These are phyloP conservation scores for Theonella swinhoei DNA, from an alignment of 37 sponge, comb jelly and placozoan genomes.

Conservation along the genomic window DNA sequence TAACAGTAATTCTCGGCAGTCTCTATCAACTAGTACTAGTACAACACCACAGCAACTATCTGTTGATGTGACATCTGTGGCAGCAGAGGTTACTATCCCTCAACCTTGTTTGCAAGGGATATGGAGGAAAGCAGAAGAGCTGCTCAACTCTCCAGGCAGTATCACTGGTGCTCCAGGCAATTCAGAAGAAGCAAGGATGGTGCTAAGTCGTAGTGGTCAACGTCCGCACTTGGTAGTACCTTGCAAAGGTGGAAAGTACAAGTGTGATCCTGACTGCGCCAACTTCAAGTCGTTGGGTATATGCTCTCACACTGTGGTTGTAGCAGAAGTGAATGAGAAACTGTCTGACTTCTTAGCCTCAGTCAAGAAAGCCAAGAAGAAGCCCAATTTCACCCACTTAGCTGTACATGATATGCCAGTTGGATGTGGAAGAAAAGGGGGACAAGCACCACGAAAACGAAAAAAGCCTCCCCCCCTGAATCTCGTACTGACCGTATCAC, in stretches of 20 bases:
- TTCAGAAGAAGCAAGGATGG: conserved; percentile 7
- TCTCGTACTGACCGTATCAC: not conserved
- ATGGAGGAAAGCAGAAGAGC: conserved; percentile 28
- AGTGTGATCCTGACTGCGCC: conserved; percentile 40
- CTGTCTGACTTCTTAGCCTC: not conserved
- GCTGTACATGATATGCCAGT: not conserved
- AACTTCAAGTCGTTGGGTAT: conserved; percentile 15
- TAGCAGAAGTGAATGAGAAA: not conserved
- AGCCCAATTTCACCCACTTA: not conserved
- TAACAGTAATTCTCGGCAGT: too few species aligned
- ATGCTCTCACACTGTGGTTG: conserved; percentile 32
- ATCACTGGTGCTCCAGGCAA: conserved; percentile 39
- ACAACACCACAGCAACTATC: not conserved
- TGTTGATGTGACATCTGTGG: not conserved
- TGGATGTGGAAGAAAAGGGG: conserved; percentile 26
- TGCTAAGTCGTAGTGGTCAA: conserved; percentile 20
- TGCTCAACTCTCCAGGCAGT: not conserved
- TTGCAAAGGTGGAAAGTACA: conserved; percentile 25
- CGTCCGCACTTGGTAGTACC: conserved; percentile 37
- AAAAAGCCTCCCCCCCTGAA: too few species aligned
- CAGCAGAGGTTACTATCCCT: not conserved
- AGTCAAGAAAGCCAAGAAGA: too few species aligned
- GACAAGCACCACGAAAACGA: conserved; percentile 1
- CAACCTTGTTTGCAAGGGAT: conserved; percentile 32
- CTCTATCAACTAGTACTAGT: too few species aligned